Percentiles rank a stretch among this genome's conserved stretches.
Conservation (phyloP, 37 sponge, comb jelly and placozoan genomes). For the Sycon ciliatum region DNA sequence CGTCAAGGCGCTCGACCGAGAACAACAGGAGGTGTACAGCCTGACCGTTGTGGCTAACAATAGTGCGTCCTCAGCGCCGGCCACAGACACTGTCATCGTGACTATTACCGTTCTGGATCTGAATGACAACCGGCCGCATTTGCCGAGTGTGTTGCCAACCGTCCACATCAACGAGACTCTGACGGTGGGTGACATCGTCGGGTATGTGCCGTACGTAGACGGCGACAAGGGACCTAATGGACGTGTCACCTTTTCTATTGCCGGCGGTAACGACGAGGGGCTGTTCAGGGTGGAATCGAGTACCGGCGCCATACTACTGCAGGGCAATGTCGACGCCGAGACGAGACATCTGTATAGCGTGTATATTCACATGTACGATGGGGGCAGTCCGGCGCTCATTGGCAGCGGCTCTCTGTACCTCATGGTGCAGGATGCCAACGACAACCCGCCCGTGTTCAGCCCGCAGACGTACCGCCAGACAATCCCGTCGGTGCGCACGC, state of each 20-base stretch:
- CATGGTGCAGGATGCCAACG: conserved; percentile 2
- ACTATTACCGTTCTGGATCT: neutral
- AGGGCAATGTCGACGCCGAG: neutral
- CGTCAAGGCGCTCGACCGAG: neutral
- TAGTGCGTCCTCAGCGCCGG: neutral
- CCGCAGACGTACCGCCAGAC: neutral
- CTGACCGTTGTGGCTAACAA: neutral
- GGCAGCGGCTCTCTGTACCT: no score
- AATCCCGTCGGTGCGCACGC: neutral
- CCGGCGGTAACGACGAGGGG: neutral
- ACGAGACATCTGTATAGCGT: no score
- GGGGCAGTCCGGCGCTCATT: no score
- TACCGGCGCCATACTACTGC: neutral
- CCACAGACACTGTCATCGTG: neutral
- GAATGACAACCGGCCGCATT: conserved; percentile 1
- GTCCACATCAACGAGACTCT: neutral
- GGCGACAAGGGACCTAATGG: neutral
- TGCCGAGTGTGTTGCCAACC: neutral
- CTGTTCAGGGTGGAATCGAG: neutral
- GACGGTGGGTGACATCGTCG: neutral
- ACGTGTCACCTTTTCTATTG: neutral
- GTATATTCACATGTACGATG: no score
- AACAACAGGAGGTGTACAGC: neutral
- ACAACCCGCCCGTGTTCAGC: neutral
- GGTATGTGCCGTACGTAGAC: conserved; percentile 46